Evolutionary conservation across 2,797 vertebrate species (phyloP).

Genomic region (Sebastes goodei): DNA sequence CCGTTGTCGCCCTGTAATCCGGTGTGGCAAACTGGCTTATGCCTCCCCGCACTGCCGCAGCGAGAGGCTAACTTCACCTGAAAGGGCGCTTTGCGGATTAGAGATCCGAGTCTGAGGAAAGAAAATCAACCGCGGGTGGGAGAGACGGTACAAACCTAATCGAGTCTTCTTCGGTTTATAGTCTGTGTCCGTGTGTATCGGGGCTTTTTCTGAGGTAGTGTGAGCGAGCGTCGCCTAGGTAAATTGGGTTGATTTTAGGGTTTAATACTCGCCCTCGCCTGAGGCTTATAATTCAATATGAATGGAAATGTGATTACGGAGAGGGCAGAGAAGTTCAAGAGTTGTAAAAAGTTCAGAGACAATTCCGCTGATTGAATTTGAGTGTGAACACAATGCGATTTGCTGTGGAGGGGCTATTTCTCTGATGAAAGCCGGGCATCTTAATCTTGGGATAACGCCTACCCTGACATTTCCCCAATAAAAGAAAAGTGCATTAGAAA

Average conservation of each 20-base stretch:
- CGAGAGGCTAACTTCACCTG: conserved; percentile 51
- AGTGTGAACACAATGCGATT: conserved; percentile 67
- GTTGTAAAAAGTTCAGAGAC: conserved; percentile 61
- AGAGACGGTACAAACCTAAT: conserved; percentile 35
- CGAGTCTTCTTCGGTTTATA: conserved; percentile 20
- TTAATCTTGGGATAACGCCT: conserved; percentile 52
- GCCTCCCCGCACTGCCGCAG: conserved; percentile 10
- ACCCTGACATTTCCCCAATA: conserved; percentile 62
- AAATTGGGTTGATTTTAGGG: conserved; percentile 46
- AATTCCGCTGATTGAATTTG: conserved; percentile 63
- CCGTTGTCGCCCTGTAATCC: conserved; percentile 54
- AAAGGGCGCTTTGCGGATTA: conserved; percentile 43
- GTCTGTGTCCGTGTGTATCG: background rate
- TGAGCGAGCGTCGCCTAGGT: conserved; percentile 10
- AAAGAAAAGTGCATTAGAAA: conserved; percentile 65
- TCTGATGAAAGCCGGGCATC: conserved; percentile 65
- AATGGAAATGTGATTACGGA: conserved; percentile 62
- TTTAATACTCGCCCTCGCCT: conserved; percentile 26
- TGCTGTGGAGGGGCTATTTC: conserved; percentile 48
- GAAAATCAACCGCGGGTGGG: conserved; percentile 26
- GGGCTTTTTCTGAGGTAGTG: conserved; percentile 7
- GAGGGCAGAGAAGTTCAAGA: conserved; percentile 53
- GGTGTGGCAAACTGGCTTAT: conserved; percentile 58
- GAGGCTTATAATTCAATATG: conserved; percentile 51
- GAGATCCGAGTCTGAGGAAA: conserved; percentile 7